These are phyloP conservation scores for Hedychridium roseum DNA, from an alignment of 2,888 invertebrate species.

Conservation along the genomic window DNA sequence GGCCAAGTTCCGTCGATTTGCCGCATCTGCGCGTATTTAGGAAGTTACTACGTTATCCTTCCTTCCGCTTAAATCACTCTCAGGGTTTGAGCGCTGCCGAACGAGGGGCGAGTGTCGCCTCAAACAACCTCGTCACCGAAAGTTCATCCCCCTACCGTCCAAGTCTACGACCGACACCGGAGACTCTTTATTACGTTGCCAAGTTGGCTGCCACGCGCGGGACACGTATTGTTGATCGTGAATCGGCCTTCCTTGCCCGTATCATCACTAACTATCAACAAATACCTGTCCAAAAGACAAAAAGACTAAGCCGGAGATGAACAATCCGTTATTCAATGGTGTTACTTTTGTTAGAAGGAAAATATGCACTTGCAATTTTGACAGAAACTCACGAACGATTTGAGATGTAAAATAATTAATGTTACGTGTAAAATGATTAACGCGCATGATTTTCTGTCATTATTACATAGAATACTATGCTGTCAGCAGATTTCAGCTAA, in stretches of 20 bases:
- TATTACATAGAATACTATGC: no score
- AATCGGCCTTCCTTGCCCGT: not conserved
- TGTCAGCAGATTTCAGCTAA: no score
- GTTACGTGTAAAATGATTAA: no score
- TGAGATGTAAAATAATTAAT: no score
- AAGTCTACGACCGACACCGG: slow-evolving; percentile 5
- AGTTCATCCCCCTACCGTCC: slow-evolving; percentile 33
- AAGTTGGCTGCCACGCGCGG: slow-evolving; percentile 27
- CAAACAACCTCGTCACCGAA: slow-evolving; percentile 42
- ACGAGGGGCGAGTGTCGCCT: not conserved
- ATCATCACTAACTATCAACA: no score
- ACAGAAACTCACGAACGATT: no score
- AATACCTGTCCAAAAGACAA: no score
- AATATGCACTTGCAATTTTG: no score
- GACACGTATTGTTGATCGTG: slow-evolving; percentile 21
- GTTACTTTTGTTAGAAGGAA: no score
- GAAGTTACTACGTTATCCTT: slow-evolving; percentile 57
- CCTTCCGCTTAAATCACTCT: slow-evolving; percentile 58
- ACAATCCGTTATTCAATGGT: no score
- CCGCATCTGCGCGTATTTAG: slow-evolving; percentile 60
- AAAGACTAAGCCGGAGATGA: no score
- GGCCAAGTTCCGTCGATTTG: slow-evolving; percentile 62
- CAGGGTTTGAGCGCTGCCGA: not conserved
- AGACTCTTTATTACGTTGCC: slow-evolving; percentile 42
- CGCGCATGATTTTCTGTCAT: no score